Percentiles rank a stretch among this genome's conserved stretches.
Evolutionary conservation across 1,140 invertebrate genomes (phyloP).

Genomic region (Zeugodacus cucurbitae): DNA sequence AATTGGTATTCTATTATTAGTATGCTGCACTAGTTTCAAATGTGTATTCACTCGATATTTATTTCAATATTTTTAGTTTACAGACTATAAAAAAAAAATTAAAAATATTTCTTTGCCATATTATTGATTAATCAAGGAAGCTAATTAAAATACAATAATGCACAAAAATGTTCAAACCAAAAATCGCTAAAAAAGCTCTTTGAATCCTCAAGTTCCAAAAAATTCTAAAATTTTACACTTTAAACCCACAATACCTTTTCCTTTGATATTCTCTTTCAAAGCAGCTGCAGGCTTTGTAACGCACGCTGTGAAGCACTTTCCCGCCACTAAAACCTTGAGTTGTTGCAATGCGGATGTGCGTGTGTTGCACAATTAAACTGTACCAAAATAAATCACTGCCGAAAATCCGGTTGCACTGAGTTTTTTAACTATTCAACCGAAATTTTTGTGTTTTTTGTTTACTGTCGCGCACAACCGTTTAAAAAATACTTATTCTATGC

Average conservation of each 20-base stretch:
- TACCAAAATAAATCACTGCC: constrained; percentile 9
- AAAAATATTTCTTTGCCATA: no score
- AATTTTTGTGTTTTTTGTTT: no score
- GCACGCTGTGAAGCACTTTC: neutral
- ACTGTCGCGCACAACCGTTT: neutral
- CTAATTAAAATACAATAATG: no score
- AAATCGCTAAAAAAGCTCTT: no score
- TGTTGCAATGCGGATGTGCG: neutral
- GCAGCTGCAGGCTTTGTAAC: neutral
- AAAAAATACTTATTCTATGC: neutral
- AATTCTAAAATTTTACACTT: neutral
- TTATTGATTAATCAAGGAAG: no score
- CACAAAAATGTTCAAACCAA: no score
- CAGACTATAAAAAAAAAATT: no score
- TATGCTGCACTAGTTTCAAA: no score
- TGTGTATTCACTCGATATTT: no score
- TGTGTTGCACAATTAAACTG: neutral
- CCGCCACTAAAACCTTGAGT: neutral
- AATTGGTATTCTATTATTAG: no score
- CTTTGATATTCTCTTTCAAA: neutral
- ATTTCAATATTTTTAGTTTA: no score
- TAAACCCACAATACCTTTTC: neutral
- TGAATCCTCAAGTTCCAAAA: neutral
- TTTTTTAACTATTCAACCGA: neutral
- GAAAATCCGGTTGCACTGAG: neutral